These are phyloP conservation scores for Penaeus japonicus DNA, from an alignment of 1,140 invertebrate species.

Conservation along the genomic window DNA sequence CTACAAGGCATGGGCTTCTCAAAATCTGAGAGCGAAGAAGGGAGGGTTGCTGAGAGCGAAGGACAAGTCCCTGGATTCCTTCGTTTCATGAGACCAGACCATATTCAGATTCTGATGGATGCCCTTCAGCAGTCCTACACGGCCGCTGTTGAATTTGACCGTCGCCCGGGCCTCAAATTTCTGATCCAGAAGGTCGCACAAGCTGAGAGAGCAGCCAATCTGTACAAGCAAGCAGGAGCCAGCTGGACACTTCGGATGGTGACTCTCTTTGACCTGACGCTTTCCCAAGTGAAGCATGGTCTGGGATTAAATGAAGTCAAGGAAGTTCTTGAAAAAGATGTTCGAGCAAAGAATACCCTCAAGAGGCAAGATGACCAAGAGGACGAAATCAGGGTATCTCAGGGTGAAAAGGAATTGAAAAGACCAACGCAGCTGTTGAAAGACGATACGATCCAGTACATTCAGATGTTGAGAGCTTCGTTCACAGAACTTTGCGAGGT, in stretches of 20 bases:
- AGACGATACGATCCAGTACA: slow-evolving; percentile 61
- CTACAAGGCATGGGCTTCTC: slow-evolving; percentile 61
- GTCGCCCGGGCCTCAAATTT: slow-evolving; percentile 89
- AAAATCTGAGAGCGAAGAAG: not conserved
- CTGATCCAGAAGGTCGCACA: slow-evolving; percentile 91
- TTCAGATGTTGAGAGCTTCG: slow-evolving; percentile 64
- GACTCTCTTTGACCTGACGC: slow-evolving; percentile 81
- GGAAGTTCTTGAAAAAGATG: slow-evolving; percentile 71
- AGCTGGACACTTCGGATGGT: slow-evolving; percentile 91
- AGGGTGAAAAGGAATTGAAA: not conserved
- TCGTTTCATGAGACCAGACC: slow-evolving; percentile 61
- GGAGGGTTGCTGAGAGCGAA: slow-evolving; percentile 33
- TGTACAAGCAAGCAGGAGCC: slow-evolving; percentile 91
- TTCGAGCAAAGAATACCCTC: slow-evolving; percentile 62
- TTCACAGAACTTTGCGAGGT: slow-evolving; percentile 72
- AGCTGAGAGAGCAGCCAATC: slow-evolving; percentile 85
- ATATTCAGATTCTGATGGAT: slow-evolving; percentile 76
- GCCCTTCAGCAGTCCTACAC: slow-evolving; percentile 82
- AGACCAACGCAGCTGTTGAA: slow-evolving; percentile 24
- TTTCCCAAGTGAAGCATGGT: slow-evolving; percentile 72
- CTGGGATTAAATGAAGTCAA: slow-evolving; percentile 73
- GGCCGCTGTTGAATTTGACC: slow-evolving; percentile 84
- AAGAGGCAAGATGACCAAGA: not conserved
- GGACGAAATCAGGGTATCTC: not conserved
- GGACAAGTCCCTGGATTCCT: slow-evolving; percentile 65